Percentiles rank a stretch among this genome's conserved stretches.
phyloP scores from a whole-genome alignment of 1,140 invertebrate species.

The Leptopilina boulardi region DNA sequence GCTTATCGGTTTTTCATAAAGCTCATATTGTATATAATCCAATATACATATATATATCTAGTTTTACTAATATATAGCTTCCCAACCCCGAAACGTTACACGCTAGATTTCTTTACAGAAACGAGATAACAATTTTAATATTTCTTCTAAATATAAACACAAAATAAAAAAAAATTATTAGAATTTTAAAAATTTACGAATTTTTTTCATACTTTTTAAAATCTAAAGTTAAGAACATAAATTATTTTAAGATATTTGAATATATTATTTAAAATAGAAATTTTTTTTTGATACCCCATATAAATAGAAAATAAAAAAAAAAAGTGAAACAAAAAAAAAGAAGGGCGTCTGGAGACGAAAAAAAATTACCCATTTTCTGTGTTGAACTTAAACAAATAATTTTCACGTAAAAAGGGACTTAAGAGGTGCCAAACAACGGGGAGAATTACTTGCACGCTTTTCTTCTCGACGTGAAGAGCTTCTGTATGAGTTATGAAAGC shows the following conservation, averaged over 20 bases:
- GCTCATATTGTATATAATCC: neutral
- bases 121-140: no score
- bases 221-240: no score
- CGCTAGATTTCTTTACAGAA: neutral
- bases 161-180: no score
- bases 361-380: neutral
- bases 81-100: neutral
- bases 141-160: no score
- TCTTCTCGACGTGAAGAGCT: conserved; percentile 27
- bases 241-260: no score
- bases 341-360: neutral
- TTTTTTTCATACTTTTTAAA: no score
- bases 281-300: no score
- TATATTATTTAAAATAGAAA: no score
- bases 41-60: neutral
- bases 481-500: conserved; percentile 23
- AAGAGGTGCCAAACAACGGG: conserved; percentile 15
- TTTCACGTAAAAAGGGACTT: neutral
- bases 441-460: conserved; percentile 30
- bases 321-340: neutral
- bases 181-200: no score
- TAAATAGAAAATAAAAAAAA: neutral
- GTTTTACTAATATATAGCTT: neutral
- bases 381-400: conserved; percentile 9
- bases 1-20: conserved; percentile 10